Conservation (phyloP, 2,113 vertebrate genomes). For the Edolisoma coerulescens region DNA sequence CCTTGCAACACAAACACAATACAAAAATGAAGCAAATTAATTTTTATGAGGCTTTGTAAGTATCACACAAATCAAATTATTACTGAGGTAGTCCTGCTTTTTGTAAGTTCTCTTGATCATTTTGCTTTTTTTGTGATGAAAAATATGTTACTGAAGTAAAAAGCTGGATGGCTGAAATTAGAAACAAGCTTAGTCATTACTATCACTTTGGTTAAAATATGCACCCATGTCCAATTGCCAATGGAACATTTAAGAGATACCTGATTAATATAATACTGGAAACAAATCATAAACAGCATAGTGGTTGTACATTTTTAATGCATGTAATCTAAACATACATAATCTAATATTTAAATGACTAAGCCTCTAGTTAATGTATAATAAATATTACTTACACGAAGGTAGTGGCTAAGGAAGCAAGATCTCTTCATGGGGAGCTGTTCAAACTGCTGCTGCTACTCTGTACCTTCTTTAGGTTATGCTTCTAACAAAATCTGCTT, state of each 20-base stretch:
- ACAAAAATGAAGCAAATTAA: background rate
- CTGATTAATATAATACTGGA: background rate
- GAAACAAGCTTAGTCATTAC: background rate
- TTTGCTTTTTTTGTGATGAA: background rate
- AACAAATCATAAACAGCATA: background rate
- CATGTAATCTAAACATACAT: background rate
- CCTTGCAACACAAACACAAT: background rate
- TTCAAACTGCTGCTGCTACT: background rate
- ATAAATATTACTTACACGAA: background rate
- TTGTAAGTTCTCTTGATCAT: background rate
- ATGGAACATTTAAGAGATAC: background rate
- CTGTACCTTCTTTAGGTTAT: background rate
- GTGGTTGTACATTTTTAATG: background rate
- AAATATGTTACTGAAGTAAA: background rate
- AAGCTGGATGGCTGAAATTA: background rate
- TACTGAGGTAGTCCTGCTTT: background rate
- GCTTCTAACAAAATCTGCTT: constrained; percentile 13
- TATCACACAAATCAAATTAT: background rate
- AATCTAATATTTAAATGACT: background rate
- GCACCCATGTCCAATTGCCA: background rate
- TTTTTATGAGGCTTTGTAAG: background rate
- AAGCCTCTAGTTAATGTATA: background rate
- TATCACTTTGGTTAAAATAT: background rate
- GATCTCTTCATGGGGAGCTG: background rate
- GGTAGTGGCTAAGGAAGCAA: background rate